Evolutionary conservation across 1,140 invertebrate species (phyloP).

Genomic region (Nasonia longicornis): DNA sequence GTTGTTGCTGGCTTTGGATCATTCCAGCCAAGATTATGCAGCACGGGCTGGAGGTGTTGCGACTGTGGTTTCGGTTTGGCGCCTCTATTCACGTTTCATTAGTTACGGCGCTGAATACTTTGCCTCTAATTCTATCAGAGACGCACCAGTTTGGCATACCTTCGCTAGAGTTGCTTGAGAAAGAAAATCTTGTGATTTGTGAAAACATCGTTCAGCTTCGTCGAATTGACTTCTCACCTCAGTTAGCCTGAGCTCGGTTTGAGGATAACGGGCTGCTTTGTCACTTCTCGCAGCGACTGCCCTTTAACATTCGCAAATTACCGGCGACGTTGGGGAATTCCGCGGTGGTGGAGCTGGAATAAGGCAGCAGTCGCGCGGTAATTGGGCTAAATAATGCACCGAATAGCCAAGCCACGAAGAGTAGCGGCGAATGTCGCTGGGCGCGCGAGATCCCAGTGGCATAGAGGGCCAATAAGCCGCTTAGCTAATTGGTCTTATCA

Average conservation of each 20-base stretch:
- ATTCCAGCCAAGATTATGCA: neutral
- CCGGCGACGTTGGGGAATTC: neutral
- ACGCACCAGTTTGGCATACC: too few species aligned
- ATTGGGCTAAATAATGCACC: conserved; percentile 8
- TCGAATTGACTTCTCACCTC: too few species aligned
- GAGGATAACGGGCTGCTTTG: too few species aligned
- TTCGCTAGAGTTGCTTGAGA: too few species aligned
- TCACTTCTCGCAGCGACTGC: too few species aligned
- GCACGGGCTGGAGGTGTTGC: neutral
- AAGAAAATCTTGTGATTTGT: too few species aligned
- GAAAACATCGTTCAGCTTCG: too few species aligned
- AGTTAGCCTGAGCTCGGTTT: too few species aligned
- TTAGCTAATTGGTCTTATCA: conserved; percentile 36
- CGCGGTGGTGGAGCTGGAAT: neutral
- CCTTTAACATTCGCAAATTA: neutral
- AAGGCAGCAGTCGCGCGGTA: neutral
- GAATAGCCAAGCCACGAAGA: neutral
- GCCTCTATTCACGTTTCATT: neutral
- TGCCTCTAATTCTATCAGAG: too few species aligned
- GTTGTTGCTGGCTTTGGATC: neutral
- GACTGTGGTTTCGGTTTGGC: neutral
- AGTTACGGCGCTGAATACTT: neutral
- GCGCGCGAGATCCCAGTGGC: neutral
- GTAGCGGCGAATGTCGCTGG: neutral
- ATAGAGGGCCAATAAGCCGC: conserved; percentile 13